Evolutionary conservation across 2,113 vertebrate species (phyloP), one percentile per base, ranked within the genome.

Genomic region (Tychaedon coryphoeus): DNA sequence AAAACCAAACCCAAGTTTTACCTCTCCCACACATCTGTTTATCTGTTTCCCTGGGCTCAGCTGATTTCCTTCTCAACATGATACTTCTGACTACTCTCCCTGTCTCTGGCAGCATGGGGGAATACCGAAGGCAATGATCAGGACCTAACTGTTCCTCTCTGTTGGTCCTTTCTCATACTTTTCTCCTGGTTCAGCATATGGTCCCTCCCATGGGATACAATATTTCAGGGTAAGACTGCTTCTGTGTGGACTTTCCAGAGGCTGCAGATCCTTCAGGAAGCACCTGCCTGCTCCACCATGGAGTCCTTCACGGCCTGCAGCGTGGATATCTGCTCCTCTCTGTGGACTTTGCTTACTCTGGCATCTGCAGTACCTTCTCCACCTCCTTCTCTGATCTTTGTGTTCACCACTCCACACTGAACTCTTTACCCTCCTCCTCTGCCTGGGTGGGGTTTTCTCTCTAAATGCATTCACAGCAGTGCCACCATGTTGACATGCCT

Each of bases 141-240:
- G 25, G 36, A 29, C 0, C 0, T 26, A 24, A 29, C 16, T 6
- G 10, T 20, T 72, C 8, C 12, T 75, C 23, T 80, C 18, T 38
- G 11, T 2, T 8, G 4, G 9, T 66, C 22, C 7, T 51, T 80
- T 26, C 51, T 76, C 19, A 18, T 5, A 6, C 12, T 25, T 53
- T 76, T 47, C 20, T 6, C 8, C 18, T 43, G 14, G 14, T 43
- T 38, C 53, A 57, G 9, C 26, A 66, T 38, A n/a, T 1, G 0
- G 17, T 38, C 36, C 5, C 4, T 72, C 22, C n/a, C 34, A 43
- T 1, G 1, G 24, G 7, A 73, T 45, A 40, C 12, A 51, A 6
- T 38, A 38, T 38, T 78, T 54, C 29, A 36, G 40, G 43, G 16
- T 36, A 50, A 54, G 19, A 8, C 6, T 72, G 10, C 4, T 50